A percentile compares a stretch with the other conserved stretches of the same genome.
Evolutionary conservation across 2,797 vertebrate species (phyloP).

Genomic region (Australoheros facetus): DNA sequence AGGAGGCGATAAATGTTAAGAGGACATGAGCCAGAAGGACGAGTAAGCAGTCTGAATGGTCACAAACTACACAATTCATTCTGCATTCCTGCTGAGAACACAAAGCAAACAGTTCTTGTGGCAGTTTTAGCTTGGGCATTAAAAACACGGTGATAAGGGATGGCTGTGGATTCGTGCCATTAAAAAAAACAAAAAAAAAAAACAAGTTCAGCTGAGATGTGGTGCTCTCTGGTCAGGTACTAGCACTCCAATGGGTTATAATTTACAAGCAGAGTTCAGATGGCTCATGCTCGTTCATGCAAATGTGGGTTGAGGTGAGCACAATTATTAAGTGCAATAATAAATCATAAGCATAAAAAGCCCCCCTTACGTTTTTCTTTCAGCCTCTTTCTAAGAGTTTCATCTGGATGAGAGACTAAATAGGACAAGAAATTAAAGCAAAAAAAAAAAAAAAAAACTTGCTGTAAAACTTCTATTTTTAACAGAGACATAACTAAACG

Average conservation of each 20-base stretch:
- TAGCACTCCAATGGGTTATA: slow-evolving; percentile 67
- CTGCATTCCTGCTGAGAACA: slow-evolving; percentile 66
- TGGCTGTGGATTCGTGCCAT: slow-evolving; percentile 14
- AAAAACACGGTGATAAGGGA: slow-evolving; percentile 33
- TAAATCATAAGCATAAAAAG: slow-evolving; percentile 74
- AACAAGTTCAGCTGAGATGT: slow-evolving; percentile 13
- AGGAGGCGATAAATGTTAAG: slow-evolving; percentile 60
- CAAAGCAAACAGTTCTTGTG: slow-evolving; percentile 57
- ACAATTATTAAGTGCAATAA: slow-evolving; percentile 58
- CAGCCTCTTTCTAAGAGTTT: slow-evolving; percentile 97
- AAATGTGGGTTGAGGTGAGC: slow-evolving; percentile 67
- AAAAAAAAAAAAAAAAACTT: slow-evolving; percentile 19
- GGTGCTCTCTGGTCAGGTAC: slow-evolving; percentile 30
- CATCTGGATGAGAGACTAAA: slow-evolving; percentile 89
- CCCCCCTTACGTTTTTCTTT: slow-evolving; percentile 97
- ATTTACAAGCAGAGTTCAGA: slow-evolving; percentile 84
- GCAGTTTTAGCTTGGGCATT: slow-evolving; percentile 27
- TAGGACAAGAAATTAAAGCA: slow-evolving; percentile 75
- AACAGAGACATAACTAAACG: background rate
- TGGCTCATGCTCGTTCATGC: slow-evolving; percentile 84
- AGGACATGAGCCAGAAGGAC: slow-evolving; percentile 61
- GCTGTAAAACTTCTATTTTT: background rate
- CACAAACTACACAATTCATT: slow-evolving; percentile 63
- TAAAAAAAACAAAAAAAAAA: background rate
- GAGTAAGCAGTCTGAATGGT: slow-evolving; percentile 69